Evolutionary conservation across 2,113 vertebrate genomes (phyloP).

Genomic region (Oceanodroma tethys): DNA sequence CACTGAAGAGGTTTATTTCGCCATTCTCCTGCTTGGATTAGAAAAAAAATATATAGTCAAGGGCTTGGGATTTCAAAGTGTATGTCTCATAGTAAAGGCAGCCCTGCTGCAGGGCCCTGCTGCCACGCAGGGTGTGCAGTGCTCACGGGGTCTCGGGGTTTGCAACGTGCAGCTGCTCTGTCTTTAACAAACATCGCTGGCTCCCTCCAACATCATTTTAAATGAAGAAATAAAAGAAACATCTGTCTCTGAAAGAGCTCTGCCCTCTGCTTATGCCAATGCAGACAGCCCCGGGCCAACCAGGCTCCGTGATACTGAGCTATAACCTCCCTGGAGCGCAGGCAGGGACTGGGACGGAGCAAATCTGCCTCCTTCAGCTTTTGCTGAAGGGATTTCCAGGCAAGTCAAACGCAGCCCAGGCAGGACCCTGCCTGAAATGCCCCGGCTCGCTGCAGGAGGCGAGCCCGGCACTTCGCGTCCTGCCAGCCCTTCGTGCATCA

Average conservation of each 20-base stretch:
- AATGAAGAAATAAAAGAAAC: not conserved
- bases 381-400: not conserved
- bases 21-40: constrained; percentile 84
- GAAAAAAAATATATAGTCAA: not conserved
- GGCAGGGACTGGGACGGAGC: not conserved
- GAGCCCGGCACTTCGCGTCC: not conserved
- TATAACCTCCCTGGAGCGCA: not conserved
- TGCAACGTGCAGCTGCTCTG: not conserved
- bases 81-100: not conserved
- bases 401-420: not conserved
- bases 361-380: not conserved
- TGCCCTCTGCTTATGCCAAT: not conserved
- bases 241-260: not conserved
- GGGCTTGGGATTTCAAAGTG: not conserved
- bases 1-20: constrained; percentile 78
- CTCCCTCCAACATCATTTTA: not conserved
- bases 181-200: not conserved
- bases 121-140: not conserved
- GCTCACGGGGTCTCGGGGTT: not conserved
- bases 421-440: not conserved
- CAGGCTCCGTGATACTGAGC: not conserved
- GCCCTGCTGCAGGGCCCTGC: not conserved
- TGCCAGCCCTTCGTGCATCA: not conserved
- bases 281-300: not conserved
- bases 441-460: not conserved